A percentile compares a stretch with the other conserved stretches of the same genome.
Evolutionary conservation across 2,888 invertebrate species (phyloP).

Genomic region (Idaea biselata): DNA sequence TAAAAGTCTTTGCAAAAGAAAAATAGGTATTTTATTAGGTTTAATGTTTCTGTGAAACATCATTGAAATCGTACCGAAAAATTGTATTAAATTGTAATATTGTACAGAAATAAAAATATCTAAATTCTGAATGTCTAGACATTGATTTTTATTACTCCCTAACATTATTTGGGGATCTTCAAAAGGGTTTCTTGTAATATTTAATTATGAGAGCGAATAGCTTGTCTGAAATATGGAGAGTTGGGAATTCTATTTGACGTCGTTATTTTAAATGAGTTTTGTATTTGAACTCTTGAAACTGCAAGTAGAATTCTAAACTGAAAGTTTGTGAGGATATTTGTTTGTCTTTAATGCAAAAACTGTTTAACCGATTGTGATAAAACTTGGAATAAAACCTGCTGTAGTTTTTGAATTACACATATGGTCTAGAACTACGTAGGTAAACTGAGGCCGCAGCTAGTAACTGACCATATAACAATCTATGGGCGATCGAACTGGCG

Average conservation of each 20-base stretch:
- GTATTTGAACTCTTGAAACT: neutral
- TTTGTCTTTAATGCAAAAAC: too few relatives aligned
- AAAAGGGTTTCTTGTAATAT: neutral
- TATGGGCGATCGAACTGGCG: too few relatives aligned
- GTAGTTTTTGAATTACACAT: too few relatives aligned
- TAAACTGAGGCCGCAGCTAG: too few relatives aligned
- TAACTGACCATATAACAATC: too few relatives aligned
- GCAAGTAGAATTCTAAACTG: neutral
- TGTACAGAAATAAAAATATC: slow-evolving; percentile 60
- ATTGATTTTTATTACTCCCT: slow-evolving; percentile 1
- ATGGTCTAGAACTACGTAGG: too few relatives aligned
- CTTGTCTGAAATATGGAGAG: slow-evolving; percentile 1
- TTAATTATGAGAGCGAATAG: neutral
- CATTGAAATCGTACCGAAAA: neutral
- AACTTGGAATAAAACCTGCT: too few relatives aligned
- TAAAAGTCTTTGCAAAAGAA: neutral
- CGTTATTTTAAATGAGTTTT: neutral
- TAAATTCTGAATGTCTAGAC: slow-evolving; percentile 45
- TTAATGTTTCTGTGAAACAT: slow-evolving; percentile 17
- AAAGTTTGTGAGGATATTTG: too few relatives aligned
- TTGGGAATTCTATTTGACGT: neutral
- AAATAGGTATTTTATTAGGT: slow-evolving; percentile 5
- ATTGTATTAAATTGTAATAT: slow-evolving; percentile 20
- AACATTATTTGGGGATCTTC: neutral
- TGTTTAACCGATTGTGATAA: too few relatives aligned